Base-by-base conservation (phyloP, 2,113 vertebrate species). In the Sterna hirundo region DNA sequence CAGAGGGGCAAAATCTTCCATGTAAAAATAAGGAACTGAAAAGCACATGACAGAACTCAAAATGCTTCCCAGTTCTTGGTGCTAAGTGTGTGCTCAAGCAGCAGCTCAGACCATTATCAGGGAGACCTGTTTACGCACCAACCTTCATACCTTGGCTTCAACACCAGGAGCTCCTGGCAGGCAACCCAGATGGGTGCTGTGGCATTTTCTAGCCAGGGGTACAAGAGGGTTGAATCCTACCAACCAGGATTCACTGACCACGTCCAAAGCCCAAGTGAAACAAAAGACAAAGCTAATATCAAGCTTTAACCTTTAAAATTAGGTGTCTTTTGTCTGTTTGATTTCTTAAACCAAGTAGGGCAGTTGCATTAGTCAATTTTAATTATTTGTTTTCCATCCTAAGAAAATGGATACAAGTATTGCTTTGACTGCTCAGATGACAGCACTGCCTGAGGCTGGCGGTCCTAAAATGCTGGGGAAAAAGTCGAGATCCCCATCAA, bases 51-150 rank as follows among this genome's bases (percentile, higher is more conserved):
- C n/a, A 78, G 65, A 91, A 80, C 3, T 32, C 44, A 57, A 72
- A 96, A 47, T 22, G 21, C 5, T 85, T 72, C 46, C 36, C 22
- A 77, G 34, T 9, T 68, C 26, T 13, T 46, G 3, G 40, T 42
- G 10, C 19, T 32, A 47, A 74, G 15, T 2, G 2, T 21, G 5
- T 21, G 8, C 20, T 62, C 17, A 90, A 55, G 36, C 15, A 90
- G 23, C 34, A 49, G 5, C 36, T 74, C 2, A 0, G 23, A 16
- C 10, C 6, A 5, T 17, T 88, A 65, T 5, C 1, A 0, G 25
- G 6, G 29, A 81, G 6, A 25, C 2, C 5, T 44, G 9, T 27
- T 51, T 54, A 38, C 5, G 6, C 10, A 81, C 9, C 26, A 62
- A 25, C 8, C 42, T 58, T 78, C 54, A 36, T 16, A 18, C 15